A percentile compares a stretch with the other conserved stretches of the same genome.
Evolutionary conservation across 1,140 invertebrate genomes (phyloP).

Genomic region (Bombyx mandarina): DNA sequence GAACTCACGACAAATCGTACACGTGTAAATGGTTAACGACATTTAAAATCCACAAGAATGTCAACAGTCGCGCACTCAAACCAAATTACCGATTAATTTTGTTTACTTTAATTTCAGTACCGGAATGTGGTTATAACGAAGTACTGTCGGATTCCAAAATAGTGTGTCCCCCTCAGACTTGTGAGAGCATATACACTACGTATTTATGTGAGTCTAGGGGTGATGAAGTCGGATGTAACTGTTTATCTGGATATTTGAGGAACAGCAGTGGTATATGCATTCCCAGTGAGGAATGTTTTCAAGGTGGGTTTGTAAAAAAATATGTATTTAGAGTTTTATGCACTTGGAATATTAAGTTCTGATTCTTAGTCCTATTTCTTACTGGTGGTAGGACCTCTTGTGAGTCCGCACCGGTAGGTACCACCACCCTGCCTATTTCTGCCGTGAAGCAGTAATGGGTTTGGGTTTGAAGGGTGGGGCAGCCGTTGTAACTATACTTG

Average conservation of each 20-base stretch:
- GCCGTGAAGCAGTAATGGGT: too few relatives aligned
- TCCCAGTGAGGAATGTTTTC: slow-evolving; percentile 22
- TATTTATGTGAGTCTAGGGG: slow-evolving; percentile 5
- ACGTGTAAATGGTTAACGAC: too few relatives aligned
- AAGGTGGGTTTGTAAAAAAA: slow-evolving; percentile 3
- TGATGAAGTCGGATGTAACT: slow-evolving; percentile 30
- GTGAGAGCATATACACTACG: slow-evolving; percentile 9
- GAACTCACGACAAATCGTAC: too few relatives aligned
- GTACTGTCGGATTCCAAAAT: slow-evolving; percentile 11
- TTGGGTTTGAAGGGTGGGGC: too few relatives aligned
- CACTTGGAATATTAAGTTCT: not conserved
- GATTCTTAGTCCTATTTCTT: too few relatives aligned
- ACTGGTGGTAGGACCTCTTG: too few relatives aligned
- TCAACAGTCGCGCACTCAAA: too few relatives aligned
- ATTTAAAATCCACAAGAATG: too few relatives aligned
- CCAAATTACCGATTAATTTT: not conserved
- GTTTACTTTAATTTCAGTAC: slow-evolving; percentile 2
- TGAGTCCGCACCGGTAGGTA: too few relatives aligned
- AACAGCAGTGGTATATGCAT: slow-evolving; percentile 13
- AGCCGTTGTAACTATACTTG: too few relatives aligned
- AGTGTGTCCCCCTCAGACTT: slow-evolving; percentile 20
- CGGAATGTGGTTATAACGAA: slow-evolving; percentile 19
- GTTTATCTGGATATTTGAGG: slow-evolving; percentile 25
- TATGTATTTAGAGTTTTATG: too few relatives aligned
- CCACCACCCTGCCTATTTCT: too few relatives aligned